Conservation (phyloP, 2,113 vertebrate genomes). For the Antigone vipio region DNA sequence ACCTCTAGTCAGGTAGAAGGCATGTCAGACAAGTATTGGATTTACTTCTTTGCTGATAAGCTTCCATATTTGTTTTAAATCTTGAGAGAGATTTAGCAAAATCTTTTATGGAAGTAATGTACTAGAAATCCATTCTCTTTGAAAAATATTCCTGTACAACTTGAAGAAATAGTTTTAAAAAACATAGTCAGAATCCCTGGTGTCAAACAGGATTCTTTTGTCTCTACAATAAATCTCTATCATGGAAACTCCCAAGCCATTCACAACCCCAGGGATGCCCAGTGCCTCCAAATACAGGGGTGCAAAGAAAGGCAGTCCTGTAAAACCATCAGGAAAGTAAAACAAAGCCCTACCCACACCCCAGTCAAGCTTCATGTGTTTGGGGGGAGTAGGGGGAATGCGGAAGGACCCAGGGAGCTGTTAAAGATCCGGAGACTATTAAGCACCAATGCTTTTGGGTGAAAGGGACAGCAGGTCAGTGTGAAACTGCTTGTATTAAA, state of each 20-base stretch:
- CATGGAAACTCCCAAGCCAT: not conserved
- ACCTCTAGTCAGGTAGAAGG: not conserved
- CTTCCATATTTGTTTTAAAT: not conserved
- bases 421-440: not conserved
- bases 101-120: not conserved
- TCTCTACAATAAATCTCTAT: not conserved
- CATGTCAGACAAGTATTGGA: not conserved
- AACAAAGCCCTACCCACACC: not conserved
- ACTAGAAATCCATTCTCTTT: not conserved
- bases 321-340: not conserved
- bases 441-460: not conserved
- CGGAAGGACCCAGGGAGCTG: not conserved
- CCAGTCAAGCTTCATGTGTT: not conserved
- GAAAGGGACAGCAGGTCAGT: not conserved
- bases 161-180: not conserved
- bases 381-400: not conserved
- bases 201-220: not conserved
- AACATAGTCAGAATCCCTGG: not conserved
- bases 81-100: not conserved
- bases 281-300: not conserved
- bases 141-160: not conserved
- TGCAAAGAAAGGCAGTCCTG: not conserved
- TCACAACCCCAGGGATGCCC: not conserved
- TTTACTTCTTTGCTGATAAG: not conserved
- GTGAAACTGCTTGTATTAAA: not conserved